These are phyloP conservation scores for Fragum sueziense DNA, from an alignment of 2,888 invertebrate genomes.

Conservation along the genomic window DNA sequence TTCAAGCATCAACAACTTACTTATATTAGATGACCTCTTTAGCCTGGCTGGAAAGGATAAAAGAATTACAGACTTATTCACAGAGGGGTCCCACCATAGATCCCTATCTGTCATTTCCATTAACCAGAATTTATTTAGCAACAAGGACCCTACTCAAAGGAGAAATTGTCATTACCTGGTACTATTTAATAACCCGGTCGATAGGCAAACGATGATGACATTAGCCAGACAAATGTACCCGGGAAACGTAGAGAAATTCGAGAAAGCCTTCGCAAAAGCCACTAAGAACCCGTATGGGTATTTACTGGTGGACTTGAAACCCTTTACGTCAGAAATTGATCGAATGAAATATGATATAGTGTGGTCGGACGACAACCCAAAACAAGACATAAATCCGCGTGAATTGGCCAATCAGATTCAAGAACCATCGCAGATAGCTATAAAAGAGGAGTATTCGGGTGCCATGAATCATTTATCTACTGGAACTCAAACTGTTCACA, in stretches of 20 bases:
- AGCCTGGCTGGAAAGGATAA: conserved; percentile 27
- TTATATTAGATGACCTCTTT: conserved; percentile 48
- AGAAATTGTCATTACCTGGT: conserved; percentile 32
- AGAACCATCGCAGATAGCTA: not conserved
- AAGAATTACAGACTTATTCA: conserved; percentile 42
- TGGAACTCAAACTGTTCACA: conserved; percentile 31
- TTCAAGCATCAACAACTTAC: conserved; percentile 41
- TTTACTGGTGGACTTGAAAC: conserved; percentile 28
- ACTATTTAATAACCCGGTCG: conserved; percentile 24
- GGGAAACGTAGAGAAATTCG: conserved; percentile 21
- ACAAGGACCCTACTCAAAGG: conserved; percentile 28
- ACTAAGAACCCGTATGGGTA: conserved; percentile 29
- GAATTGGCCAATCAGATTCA: conserved; percentile 25
- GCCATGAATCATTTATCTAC: conserved; percentile 17
- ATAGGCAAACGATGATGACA: conserved; percentile 8
- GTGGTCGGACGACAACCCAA: not conserved
- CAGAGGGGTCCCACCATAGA: conserved; percentile 37
- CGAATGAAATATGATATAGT: conserved; percentile 5
- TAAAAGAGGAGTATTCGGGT: conserved; percentile 14
- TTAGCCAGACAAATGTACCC: conserved; percentile 46
- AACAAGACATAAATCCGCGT: not conserved
- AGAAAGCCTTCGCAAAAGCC: conserved; percentile 30
- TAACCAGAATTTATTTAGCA: conserved; percentile 32
- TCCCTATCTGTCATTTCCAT: conserved; percentile 14
- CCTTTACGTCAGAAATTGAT: conserved; percentile 21